phyloP scores from a whole-genome alignment of 2,113 vertebrate genomes.

The Tinamus guttatus region DNA sequence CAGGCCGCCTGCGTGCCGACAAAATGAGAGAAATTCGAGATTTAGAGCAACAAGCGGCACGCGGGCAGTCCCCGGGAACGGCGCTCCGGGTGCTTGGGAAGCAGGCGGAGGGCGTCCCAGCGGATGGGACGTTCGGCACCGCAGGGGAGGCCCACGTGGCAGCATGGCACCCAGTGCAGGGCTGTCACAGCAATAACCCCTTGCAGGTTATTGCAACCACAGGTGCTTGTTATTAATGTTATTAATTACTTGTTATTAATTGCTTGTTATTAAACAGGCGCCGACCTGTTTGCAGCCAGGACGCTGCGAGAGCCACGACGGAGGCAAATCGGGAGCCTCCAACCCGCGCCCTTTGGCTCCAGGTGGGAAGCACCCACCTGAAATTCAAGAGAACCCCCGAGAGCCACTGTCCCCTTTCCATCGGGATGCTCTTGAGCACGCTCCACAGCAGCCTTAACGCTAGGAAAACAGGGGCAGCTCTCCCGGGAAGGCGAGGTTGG shows the following conservation, averaged over 20 bases:
- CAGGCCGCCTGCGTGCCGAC: conserved; percentile 35
- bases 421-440: neutral
- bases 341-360: too few relatives aligned
- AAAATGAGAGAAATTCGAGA: conserved; percentile 53
- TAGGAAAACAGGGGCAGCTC: neutral
- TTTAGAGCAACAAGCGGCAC: conserved; percentile 50
- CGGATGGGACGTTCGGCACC: conserved; percentile 21
- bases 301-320: too few relatives aligned
- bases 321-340: too few relatives aligned
- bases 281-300: too few relatives aligned
- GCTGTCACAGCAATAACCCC: too few relatives aligned
- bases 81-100: neutral
- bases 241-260: too few relatives aligned
- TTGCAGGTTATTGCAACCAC: too few relatives aligned
- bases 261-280: too few relatives aligned
- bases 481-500: neutral
- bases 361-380: neutral
- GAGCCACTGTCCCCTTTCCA: neutral
- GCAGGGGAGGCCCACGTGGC: neutral
- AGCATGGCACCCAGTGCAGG: too few relatives aligned
- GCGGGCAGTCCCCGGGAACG: conserved; percentile 24
- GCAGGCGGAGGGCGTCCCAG: neutral
- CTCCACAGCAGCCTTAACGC: neutral
- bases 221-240: too few relatives aligned
- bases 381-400: neutral